Percentiles rank a stretch among this genome's conserved stretches.
Conservation (phyloP, 2,797 vertebrate genomes). For the Chanos chanos region DNA sequence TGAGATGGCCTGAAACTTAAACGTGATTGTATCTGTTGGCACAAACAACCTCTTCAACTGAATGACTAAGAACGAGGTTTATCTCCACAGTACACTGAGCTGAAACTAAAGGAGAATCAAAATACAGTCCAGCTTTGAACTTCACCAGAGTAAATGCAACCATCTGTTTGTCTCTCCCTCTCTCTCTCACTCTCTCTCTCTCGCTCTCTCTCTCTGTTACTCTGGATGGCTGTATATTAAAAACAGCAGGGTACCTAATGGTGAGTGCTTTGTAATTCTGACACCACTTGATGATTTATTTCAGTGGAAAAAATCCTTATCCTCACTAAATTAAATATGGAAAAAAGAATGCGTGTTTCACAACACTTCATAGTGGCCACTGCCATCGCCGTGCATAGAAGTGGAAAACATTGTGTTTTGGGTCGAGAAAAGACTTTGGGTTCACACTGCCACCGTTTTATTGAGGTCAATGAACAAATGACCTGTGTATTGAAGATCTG, state of each 20-base stretch:
- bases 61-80: slow-evolving; percentile 3
- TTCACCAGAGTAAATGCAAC: neutral
- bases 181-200: too few relatives aligned
- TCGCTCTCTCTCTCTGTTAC: neutral
- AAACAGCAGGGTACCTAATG: slow-evolving; percentile 54
- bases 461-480: too few relatives aligned
- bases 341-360: slow-evolving; percentile 35
- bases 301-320: slow-evolving; percentile 41
- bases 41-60: too few relatives aligned
- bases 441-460: neutral
- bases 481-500: too few relatives aligned
- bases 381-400: neutral
- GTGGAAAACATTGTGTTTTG: neutral
- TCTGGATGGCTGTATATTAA: slow-evolving; percentile 49
- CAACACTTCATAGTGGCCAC: neutral
- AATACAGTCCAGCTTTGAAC: neutral
- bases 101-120: slow-evolving; percentile 8
- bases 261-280: slow-evolving; percentile 50
- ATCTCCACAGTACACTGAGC: slow-evolving; percentile 4
- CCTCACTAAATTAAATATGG: slow-evolving; percentile 52
- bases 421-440: neutral
- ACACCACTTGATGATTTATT: slow-evolving; percentile 50
- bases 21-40: too few relatives aligned
- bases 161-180: neutral
- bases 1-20: too few relatives aligned